Conservation (phyloP, 2,888 invertebrate genomes). For the Ophioninae sp. region DNA sequence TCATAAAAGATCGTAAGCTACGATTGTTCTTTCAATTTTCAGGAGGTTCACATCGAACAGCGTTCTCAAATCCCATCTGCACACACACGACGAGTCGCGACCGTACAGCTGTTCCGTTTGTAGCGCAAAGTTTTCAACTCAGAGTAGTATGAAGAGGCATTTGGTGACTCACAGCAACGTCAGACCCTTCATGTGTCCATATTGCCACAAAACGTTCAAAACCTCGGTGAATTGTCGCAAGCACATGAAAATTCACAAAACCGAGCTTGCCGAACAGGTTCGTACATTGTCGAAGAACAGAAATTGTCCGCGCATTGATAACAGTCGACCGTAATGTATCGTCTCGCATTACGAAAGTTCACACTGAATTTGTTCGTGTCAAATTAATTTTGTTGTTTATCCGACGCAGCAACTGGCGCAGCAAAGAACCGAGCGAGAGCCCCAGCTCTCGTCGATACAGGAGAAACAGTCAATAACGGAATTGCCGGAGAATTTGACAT, state of each 20-base stretch:
- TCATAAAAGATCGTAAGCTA: not conserved
- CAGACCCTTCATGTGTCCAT: constrained; percentile 79
- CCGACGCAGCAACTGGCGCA: constrained; percentile 72
- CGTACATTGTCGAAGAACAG: not conserved
- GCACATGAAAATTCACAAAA: constrained; percentile 85
- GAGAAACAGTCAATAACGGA: constrained; percentile 41
- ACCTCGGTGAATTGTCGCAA: constrained; percentile 84
- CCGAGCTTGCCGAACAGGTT: constrained; percentile 81
- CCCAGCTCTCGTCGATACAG: constrained; percentile 26
- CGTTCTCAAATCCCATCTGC: constrained; percentile 83
- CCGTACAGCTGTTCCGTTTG: constrained; percentile 83
- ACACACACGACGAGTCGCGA: constrained; percentile 82
- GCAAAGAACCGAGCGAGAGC: constrained; percentile 65
- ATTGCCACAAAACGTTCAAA: constrained; percentile 80
- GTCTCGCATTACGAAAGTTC: not conserved
- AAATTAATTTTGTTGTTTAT: constrained; percentile 19
- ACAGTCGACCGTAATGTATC: not conserved
- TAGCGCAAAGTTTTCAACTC: constrained; percentile 79
- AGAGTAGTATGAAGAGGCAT: constrained; percentile 80
- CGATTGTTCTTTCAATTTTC: constrained; percentile 39
- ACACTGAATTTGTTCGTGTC: not conserved
- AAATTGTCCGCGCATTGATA: not conserved
- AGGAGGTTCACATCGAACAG: constrained; percentile 83
- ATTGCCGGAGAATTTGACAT: constrained; percentile 66
- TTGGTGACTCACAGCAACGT: constrained; percentile 80